phyloP scores from a whole-genome alignment of 1,140 invertebrate species.

The Atta cephalotes region DNA sequence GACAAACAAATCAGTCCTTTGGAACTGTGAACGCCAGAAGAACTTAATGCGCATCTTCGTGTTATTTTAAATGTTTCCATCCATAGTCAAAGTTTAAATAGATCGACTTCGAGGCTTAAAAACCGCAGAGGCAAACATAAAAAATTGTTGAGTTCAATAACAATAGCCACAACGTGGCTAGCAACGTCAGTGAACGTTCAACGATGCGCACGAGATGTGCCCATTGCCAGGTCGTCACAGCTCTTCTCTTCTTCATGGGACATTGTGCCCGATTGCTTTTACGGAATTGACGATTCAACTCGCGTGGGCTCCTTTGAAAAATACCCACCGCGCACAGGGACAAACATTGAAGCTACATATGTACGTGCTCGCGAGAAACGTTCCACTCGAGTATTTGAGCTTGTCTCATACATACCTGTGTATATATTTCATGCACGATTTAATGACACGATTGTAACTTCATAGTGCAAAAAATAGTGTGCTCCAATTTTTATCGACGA shows the following conservation, averaged over 20 bases:
- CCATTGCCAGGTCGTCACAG: constrained; percentile 24
- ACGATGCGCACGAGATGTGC: constrained; percentile 32
- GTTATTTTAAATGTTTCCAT: not conserved
- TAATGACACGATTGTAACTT: not conserved
- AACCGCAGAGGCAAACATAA: constrained; percentile 20
- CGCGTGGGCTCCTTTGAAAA: constrained; percentile 69
- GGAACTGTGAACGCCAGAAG: not conserved
- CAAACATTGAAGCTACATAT: constrained; percentile 30
- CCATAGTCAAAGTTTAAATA: constrained; percentile 2
- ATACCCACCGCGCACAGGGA: constrained; percentile 48
- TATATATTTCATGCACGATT: not conserved
- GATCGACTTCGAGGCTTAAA: not conserved
- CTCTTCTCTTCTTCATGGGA: constrained; percentile 8
- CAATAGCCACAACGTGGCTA: constrained; percentile 36
- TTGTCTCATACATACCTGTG: too few relatives aligned
- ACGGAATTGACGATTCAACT: constrained; percentile 67
- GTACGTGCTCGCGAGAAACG: constrained; percentile 35
- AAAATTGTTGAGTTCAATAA: constrained; percentile 46
- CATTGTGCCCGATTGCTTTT: constrained; percentile 45
- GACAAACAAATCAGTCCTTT: not conserved
- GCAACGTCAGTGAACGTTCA: constrained; percentile 39
- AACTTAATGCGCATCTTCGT: not conserved
- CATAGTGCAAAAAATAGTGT: not conserved
- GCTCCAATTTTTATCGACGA: not conserved
- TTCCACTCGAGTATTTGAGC: constrained; percentile 30